Conservation (phyloP, 2,888 invertebrate species). For the Balanococcus diminutus region DNA sequence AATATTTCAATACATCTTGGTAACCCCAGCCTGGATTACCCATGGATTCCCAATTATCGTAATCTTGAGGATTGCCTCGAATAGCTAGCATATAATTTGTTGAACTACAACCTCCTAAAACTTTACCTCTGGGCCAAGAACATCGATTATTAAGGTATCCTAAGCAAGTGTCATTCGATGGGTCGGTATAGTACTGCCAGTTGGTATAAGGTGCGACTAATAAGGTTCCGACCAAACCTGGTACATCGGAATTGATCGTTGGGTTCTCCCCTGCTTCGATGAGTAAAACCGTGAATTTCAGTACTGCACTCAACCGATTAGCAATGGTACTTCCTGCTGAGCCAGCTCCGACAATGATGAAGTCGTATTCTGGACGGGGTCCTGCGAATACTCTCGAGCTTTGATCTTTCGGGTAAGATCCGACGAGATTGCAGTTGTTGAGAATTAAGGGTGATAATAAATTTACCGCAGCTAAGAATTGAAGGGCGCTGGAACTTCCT, state of each 20-base stretch:
- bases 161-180: background rate
- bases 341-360: conserved; percentile 42
- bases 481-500: background rate
- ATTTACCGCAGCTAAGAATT: background rate
- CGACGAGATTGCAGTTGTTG: background rate
- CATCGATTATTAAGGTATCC: background rate
- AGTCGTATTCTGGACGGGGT: background rate
- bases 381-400: background rate
- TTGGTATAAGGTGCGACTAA: background rate
- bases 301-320: conserved; percentile 16
- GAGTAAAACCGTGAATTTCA: background rate
- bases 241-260: conserved; percentile 7
- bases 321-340: conserved; percentile 27
- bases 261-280: conserved; percentile 42
- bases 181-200: background rate
- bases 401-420: conserved; percentile 17
- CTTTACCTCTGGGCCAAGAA: conserved; percentile 20
- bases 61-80: conserved; percentile 15
- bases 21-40: conserved; percentile 44
- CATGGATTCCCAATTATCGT: conserved; percentile 1
- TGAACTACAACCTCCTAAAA: conserved; percentile 33
- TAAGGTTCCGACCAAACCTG: background rate
- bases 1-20: conserved; percentile 33
- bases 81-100: conserved; percentile 19
- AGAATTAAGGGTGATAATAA: background rate